Conservation (phyloP, 2,888 invertebrate species). For the Xestia rhomboidea region DNA sequence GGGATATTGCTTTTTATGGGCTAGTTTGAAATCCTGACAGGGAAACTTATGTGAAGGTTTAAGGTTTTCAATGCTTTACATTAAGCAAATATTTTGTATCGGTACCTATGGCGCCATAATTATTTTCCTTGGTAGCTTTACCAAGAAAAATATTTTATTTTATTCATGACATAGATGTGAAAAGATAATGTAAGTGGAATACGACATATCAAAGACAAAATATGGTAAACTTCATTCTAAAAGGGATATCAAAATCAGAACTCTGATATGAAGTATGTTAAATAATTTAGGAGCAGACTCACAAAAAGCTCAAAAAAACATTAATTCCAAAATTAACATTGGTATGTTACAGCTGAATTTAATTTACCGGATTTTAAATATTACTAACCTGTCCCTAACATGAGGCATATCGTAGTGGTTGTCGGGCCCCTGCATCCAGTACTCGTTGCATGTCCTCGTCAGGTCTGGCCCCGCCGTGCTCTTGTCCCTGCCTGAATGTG, state of each 20-base stretch:
- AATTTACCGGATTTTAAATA: rapidly evolving
- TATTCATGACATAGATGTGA: not conserved
- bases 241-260: not conserved
- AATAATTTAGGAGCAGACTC: not conserved
- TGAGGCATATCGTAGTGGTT: conserved; percentile 88
- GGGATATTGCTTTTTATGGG: conserved; percentile 46
- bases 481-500: conserved; percentile 80
- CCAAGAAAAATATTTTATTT: too few species aligned
- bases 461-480: conserved; percentile 81
- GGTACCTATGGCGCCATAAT: not conserved
- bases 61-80: not conserved
- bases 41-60: not conserved
- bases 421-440: conserved; percentile 87
- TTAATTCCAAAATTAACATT: too few species aligned
- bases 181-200: not conserved
- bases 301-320: too few species aligned
- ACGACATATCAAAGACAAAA: not conserved
- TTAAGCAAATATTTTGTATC: too few species aligned
- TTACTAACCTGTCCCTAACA: conserved; percentile 83
- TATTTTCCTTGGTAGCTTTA: not conserved
- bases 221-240: not conserved
- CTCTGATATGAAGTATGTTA: too few species aligned
- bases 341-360: not conserved
- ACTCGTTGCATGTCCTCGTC: conserved; percentile 86
- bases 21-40: conserved; percentile 28